Base-by-base conservation (phyloP, 1,140 invertebrate genomes). In the Bombus vancouverensis region DNA sequence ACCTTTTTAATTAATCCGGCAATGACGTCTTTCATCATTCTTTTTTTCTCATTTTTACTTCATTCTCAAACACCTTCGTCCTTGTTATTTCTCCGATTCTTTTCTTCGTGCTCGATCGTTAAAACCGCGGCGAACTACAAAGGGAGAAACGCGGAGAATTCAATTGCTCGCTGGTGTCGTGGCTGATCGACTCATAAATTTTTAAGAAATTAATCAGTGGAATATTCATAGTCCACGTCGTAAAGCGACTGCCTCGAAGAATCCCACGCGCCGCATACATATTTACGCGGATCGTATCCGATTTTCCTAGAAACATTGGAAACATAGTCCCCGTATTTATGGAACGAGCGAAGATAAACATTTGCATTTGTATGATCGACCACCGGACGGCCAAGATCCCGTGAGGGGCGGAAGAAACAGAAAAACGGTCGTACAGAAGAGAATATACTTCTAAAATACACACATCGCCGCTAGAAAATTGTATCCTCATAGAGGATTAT, bases 281-380 rank as follows among this genome's bases (percentile, higher is more conserved):
- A 83, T 83, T 70, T 83, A 83, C 82, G 65, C 47, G 47, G 47
- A 53, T 53, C 37, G 65, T 57, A 74, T 83, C 13, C 70, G 80
- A 62, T 73, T 81, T 42, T 59, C 47, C 53, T 32, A 28, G 62
- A 28, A 13, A 83, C 66, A 44, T 59, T 57, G 82, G 62, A 28
- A 83, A 70, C 47, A 37, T 71, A n/a, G 44, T 83, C 22, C 15
- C 3, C 28, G 65, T 42, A 70, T 77, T 76, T 77, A 34, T 66
- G 25, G 25, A 68, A 66, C 59, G 25, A 53, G 5, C 80, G 15
- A 32, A 71, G 47, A 70, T n/a, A 83, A 78, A 70, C 22, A 78
- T 78, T 70, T 78, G 82, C 74, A 78, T 83, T 59, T 75, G 81
- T 12, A 75, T 75, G 81, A 66, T 66, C 72, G 34, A 37, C 3